phyloP scores from a whole-genome alignment of 2,113 vertebrate species.

The Hypocryptadius cinnamomeus region DNA sequence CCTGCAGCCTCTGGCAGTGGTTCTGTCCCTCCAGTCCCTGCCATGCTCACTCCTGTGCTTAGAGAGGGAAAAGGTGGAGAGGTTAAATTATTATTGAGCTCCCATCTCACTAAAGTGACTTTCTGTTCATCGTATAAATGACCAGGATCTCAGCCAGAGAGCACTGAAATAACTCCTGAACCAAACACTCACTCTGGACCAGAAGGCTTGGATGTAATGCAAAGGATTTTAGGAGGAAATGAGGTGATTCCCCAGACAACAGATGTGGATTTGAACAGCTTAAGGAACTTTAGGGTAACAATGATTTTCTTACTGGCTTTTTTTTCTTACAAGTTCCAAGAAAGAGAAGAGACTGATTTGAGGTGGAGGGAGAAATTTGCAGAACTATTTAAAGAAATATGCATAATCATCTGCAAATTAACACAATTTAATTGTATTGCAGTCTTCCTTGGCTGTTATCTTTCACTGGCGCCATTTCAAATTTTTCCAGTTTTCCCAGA shows the following conservation, averaged over 20 bases:
- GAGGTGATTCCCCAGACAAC: constrained; percentile 11
- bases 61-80: not conserved
- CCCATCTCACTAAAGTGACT: not conserved
- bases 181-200: not conserved
- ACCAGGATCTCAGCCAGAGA: not conserved
- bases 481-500: not conserved
- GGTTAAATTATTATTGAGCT: not conserved
- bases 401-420: constrained; percentile 1
- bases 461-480: not conserved
- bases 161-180: not conserved
- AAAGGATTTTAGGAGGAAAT: constrained; percentile 8
- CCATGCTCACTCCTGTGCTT: not conserved
- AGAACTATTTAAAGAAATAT: not conserved
- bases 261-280: constrained; percentile 5
- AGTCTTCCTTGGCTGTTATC: constrained; percentile 16
- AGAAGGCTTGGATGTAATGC: not conserved
- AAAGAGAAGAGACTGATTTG: not conserved
- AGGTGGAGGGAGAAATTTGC: not conserved
- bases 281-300: not conserved
- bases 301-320: not conserved
- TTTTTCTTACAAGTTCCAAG: not conserved
- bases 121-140: not conserved
- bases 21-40: not conserved
- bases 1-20: not conserved
- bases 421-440: not conserved